Evolutionary conservation across 1,140 invertebrate genomes (phyloP), one percentile per base, ranked within the genome.

Genomic region (Venustaconcha ellipsiformis): DNA sequence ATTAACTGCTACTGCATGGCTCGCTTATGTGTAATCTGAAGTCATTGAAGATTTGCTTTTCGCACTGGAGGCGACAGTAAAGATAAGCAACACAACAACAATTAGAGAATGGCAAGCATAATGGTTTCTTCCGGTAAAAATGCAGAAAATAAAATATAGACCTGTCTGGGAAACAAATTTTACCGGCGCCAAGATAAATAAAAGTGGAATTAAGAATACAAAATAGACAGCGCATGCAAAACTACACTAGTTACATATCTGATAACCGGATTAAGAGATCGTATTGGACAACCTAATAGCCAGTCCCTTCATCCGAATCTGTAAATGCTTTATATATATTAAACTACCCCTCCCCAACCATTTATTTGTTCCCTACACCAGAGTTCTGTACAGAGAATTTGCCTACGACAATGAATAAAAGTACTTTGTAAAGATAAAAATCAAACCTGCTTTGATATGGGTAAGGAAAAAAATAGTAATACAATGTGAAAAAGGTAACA

Each of bases 1-100:
- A 59, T 62, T 3, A 59, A 72, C n/a, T 72, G 70, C 23, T 65
- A 14, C 1, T 78, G 76, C 70, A 82, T 84, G 82, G 77, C 81
- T 66, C 80, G 78, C 14, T 58, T 82, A 18, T 76, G 82, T 0
- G 67, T 78, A 56, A 17, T 65, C 1, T 83, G 82, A 58, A 79
- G 57, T 12, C 80, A 79, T 58, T 18, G 68, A 62, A 18, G 74
- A 74, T 12, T 23, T 79, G 23, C 57, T 82, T 5, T 82, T 79
- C 67, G 20, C 78, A 6, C 55, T 77, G 63, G 71, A 82, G 8
- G 62, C 76, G 15, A 72, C 78, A 59, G 62, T 78, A 13, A 69
- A 70, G 23, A 15, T 78, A 23, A 68, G 69, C 57, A 63, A 78
- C 1, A 71, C 74, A 15, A 57, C 65, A 13, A 78, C 82, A 18